A percentile compares a stretch with the other conserved stretches of the same genome.
These are phyloP conservation scores for Agrenia bidenticulata DNA, from an alignment of 2,888 invertebrate species.

Conservation along the genomic window DNA sequence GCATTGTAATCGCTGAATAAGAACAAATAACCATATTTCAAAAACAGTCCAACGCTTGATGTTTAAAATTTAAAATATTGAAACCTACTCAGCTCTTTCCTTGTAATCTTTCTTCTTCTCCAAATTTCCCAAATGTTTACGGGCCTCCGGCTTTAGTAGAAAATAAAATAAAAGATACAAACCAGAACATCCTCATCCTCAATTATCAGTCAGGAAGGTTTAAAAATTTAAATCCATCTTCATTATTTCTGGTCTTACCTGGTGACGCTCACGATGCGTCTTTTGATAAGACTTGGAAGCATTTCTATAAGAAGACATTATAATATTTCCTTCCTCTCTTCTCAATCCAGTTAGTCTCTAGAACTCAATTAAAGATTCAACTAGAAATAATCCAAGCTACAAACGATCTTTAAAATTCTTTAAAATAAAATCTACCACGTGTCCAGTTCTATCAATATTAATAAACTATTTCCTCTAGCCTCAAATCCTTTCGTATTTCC, in stretches of 20 bases:
- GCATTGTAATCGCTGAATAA: conserved; percentile 70
- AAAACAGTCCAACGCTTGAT: background rate
- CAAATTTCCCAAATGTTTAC: conserved; percentile 75
- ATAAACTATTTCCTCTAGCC: no score
- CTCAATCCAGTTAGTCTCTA: no score
- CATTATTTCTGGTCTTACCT: conserved; percentile 56
- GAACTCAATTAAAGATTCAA: no score
- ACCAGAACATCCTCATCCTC: no score
- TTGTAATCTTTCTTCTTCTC: conserved; percentile 90
- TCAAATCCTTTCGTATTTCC: no score
- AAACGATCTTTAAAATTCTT: no score
- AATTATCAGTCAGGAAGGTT: no score
- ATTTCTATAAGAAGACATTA: conserved; percentile 88
- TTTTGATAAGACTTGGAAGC: conserved; percentile 81
- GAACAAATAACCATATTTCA: no score
- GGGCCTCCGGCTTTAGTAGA: conserved; percentile 63
- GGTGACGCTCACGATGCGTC: conserved; percentile 80
- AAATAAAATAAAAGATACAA: conserved; percentile 20
- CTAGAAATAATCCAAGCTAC: no score
- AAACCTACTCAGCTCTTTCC: conserved; percentile 63
- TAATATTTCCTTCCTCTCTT: conserved; percentile 24
- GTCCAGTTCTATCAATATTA: no score
- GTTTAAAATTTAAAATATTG: conserved; percentile 8
- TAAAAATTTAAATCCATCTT: background rate
- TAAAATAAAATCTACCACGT: no score